Base-by-base conservation (phyloP, 2,888 invertebrate genomes). In the Drosophila tanythrix region DNA sequence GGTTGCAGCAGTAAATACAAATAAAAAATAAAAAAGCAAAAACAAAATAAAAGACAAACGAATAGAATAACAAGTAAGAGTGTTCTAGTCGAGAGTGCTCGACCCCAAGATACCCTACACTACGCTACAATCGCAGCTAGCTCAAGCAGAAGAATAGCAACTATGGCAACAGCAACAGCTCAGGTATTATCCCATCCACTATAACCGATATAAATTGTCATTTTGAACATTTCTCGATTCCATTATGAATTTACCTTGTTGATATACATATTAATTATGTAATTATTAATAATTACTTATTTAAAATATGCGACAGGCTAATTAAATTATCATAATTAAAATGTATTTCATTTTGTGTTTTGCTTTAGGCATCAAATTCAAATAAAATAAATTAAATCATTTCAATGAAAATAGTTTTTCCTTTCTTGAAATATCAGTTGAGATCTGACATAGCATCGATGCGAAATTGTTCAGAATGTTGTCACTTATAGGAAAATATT, bases 1-100 rank as follows among this genome's bases (percentile, higher is more conserved):
- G 59, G 61, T 76, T 80, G 81, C 76, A 76, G 76, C 70, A 81
- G 70, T 73, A 74, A 77, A 75, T 70, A 72, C 58, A 57, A 67
- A 53, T 48, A 36, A 59, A 43, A 63, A 50, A 40, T 56, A 43
- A 65, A 3, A 48, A 51, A 27, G 27, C 25, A 53, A 36, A 27
- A 27, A 68, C 46, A 27, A 27, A 59, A 33, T 65, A 38, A 57
- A 7, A 66, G 56, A 62, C 70, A 53, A 66, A 51, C 40, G 38
- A 66, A 67, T 48, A 77, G 62, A 74, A 76, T 69, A 72, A 7
- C 55, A 55, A 53, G 33, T 53, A 53, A 36, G 36, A 55, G 53
- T 35, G 25, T 25, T 35, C 25, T 35, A 35, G 6, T 6, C 35
- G 35, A 55, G 25, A n/a, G 18, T 27, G 11, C 18, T 2, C 56